phyloP scores from a whole-genome alignment of 2,797 vertebrate genomes.

The Meriones psammophilus region DNA sequence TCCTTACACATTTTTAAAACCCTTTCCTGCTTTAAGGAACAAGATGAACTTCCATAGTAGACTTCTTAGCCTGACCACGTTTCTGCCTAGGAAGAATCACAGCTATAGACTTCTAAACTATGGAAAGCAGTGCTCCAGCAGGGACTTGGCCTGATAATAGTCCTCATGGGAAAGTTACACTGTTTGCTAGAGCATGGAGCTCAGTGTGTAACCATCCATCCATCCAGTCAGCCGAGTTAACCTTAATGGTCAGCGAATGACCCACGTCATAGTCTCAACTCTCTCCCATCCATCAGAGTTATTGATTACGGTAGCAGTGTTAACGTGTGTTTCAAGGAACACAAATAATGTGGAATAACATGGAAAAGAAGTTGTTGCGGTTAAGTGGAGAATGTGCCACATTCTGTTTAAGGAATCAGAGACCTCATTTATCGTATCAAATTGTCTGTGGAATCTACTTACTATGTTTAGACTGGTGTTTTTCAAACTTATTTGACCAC shows the following conservation, averaged over 20 bases:
- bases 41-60: neutral
- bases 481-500: slow-evolving; percentile 40
- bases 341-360: slow-evolving; percentile 19
- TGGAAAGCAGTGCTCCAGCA: slow-evolving; percentile 18
- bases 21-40: slow-evolving; percentile 14
- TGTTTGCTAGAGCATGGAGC: slow-evolving; percentile 44
- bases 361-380: neutral
- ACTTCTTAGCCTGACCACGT: neutral
- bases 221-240: slow-evolving; percentile 68
- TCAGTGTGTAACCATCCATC: slow-evolving; percentile 71
- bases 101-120: slow-evolving; percentile 7
- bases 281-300: slow-evolving; percentile 76
- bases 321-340: slow-evolving; percentile 58
- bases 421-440: slow-evolving; percentile 35
- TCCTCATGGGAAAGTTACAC: slow-evolving; percentile 52
- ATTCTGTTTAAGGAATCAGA: slow-evolving; percentile 43
- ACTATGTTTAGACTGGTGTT: neutral
- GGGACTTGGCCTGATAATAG: slow-evolving; percentile 67
- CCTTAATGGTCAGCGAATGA: slow-evolving; percentile 76
- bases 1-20: neutral
- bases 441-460: slow-evolving; percentile 24
- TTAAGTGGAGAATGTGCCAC: slow-evolving; percentile 12
- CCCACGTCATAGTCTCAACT: slow-evolving; percentile 53
- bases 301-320: slow-evolving; percentile 74
- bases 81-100: neutral